These are phyloP conservation scores for Ancistrus triradiatus DNA, from an alignment of 2,113 vertebrate species.

Conservation along the genomic window DNA sequence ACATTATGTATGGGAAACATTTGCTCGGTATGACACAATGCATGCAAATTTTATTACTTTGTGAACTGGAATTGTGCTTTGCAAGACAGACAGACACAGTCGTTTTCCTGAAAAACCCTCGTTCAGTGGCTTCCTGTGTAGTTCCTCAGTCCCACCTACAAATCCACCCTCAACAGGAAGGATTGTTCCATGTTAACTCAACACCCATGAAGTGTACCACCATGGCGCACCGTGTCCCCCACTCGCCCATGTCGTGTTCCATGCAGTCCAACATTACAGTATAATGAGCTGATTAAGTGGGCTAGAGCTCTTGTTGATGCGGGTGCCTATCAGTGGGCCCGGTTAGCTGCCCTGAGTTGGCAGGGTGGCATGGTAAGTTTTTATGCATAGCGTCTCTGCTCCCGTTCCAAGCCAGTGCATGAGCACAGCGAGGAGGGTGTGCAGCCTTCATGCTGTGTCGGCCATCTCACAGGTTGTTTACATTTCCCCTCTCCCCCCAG, in stretches of 20 bases:
- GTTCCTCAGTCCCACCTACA: conserved; percentile 8
- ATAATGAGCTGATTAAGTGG: conserved; percentile 48
- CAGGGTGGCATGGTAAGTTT: conserved; percentile 28
- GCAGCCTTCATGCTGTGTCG: conserved; percentile 42
- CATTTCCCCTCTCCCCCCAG: conserved; percentile 39
- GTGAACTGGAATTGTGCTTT: too few species aligned
- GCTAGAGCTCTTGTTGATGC: conserved; percentile 46
- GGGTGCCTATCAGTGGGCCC: conserved; percentile 47
- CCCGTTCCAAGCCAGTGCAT: conserved; percentile 51
- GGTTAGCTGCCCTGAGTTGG: conserved; percentile 44
- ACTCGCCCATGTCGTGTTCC: conserved; percentile 22
- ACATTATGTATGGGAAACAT: too few species aligned
- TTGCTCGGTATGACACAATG: too few species aligned
- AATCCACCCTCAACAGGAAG: conserved; percentile 26
- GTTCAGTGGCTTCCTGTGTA: neutral
- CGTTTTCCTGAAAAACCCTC: neutral
- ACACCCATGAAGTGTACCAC: conserved; percentile 35
- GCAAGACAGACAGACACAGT: too few species aligned
- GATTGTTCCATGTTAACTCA: conserved; percentile 6
- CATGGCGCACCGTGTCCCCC: conserved; percentile 28
- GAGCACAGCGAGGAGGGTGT: conserved; percentile 46
- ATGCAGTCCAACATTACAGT: conserved; percentile 22
- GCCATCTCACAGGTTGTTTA: conserved; percentile 47
- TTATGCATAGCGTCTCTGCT: conserved; percentile 36
- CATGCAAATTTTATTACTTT: too few species aligned